These are phyloP conservation scores for Caenorhabditis parvicauda DNA, from an alignment of 2,888 invertebrate genomes.

Conservation along the genomic window DNA sequence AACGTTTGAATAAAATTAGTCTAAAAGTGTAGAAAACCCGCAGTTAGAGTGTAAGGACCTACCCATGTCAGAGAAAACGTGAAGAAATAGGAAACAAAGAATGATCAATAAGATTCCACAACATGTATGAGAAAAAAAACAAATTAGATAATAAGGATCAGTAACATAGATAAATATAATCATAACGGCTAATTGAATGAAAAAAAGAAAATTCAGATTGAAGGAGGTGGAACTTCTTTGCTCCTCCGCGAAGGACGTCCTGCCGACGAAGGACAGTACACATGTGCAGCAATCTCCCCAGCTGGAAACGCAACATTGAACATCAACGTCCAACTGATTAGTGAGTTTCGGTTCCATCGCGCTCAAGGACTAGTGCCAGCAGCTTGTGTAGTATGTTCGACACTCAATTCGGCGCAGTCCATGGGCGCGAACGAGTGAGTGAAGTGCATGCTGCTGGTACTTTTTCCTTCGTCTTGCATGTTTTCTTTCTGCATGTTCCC, in stretches of 20 bases:
- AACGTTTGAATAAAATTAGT: too few relatives aligned
- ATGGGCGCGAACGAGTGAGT: too few relatives aligned
- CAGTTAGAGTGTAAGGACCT: neutral
- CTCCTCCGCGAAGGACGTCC: conserved; percentile 56
- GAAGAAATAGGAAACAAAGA: neutral
- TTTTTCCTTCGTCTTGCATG: conserved; percentile 14
- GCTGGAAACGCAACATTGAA: conserved; percentile 68
- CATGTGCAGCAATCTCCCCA: conserved; percentile 70
- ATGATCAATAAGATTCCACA: neutral
- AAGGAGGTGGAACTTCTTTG: conserved; percentile 47
- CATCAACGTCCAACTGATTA: conserved; percentile 65
- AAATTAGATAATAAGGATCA: neutral
- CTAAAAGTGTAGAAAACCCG: too few relatives aligned
- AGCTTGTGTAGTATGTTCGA: too few relatives aligned
- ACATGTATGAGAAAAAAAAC: neutral
- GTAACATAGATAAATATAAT: neutral
- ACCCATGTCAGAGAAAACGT: neutral
- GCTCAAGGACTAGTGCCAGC: too few relatives aligned
- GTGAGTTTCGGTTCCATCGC: too few relatives aligned
- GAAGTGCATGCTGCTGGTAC: conserved; percentile 21
- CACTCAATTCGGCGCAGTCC: too few relatives aligned
- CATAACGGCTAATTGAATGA: neutral
- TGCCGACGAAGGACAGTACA: conserved; percentile 64
- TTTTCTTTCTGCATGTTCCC: conserved; percentile 35
- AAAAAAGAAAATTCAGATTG: conserved; percentile 36